Percentiles rank a stretch among this genome's conserved stretches.
Conservation (phyloP, 2,797 vertebrate species). For the Fistularia commersonii region DNA sequence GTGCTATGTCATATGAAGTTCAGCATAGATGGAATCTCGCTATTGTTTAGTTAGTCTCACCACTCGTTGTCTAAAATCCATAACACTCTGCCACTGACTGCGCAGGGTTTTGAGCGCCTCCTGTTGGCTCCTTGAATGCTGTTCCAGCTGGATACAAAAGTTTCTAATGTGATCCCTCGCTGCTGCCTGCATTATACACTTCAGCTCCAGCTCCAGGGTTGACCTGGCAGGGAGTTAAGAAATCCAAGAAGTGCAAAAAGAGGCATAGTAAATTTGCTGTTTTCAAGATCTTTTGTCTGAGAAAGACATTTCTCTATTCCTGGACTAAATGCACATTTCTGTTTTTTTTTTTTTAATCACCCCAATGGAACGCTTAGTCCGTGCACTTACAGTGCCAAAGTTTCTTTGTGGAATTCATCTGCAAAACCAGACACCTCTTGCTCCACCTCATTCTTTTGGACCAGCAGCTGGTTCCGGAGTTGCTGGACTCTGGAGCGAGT, state of each 20-base stretch:
- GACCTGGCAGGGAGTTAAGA: constrained; percentile 49
- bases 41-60: constrained; percentile 46
- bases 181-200: constrained; percentile 63
- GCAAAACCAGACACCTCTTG: constrained; percentile 43
- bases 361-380: not conserved
- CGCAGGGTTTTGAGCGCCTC: constrained; percentile 62
- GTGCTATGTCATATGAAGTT: not conserved
- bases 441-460: constrained; percentile 49
- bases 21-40: not conserved
- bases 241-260: not conserved
- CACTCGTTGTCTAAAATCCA: constrained; percentile 76
- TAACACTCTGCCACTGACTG: constrained; percentile 72
- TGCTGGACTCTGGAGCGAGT: constrained; percentile 54
- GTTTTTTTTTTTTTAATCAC: too few relatives aligned
- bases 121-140: constrained; percentile 55
- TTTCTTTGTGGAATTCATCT: constrained; percentile 40
- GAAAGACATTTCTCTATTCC: too few relatives aligned
- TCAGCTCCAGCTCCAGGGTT: constrained; percentile 72
- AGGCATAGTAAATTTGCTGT: not conserved
- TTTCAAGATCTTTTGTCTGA: not conserved
- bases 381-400: constrained; percentile 48
- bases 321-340: not conserved
- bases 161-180: constrained; percentile 65
- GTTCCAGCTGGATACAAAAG: constrained; percentile 62
- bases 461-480: constrained; percentile 54